Evolutionary conservation across 2,113 vertebrate species (phyloP).

Genomic region (Hipposideros armiger): DNA sequence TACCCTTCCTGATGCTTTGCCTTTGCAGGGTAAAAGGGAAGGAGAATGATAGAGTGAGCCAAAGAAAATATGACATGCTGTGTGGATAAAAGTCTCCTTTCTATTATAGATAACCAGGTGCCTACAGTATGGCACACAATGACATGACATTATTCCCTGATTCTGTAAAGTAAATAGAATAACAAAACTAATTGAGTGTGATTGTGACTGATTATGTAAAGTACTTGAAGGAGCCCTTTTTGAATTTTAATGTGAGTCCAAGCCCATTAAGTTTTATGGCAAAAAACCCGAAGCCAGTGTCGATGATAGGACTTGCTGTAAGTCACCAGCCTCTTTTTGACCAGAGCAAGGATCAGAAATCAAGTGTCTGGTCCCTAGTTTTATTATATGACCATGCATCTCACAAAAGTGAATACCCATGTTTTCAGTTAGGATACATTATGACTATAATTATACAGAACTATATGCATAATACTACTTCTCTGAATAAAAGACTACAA

Average conservation of each 20-base stretch:
- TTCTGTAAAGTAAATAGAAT: constrained; percentile 9
- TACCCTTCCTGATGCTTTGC: neutral
- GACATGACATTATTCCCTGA: neutral
- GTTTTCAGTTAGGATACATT: neutral
- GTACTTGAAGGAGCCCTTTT: neutral
- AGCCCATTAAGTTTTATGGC: neutral
- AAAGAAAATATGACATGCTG: neutral
- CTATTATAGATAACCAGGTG: neutral
- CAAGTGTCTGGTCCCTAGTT: neutral
- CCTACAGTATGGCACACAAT: no score
- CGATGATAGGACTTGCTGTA: neutral
- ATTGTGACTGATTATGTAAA: neutral
- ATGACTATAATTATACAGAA: neutral
- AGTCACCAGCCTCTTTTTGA: neutral
- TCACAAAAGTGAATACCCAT: neutral
- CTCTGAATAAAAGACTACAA: neutral
- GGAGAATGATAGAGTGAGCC: neutral
- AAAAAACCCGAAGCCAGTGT: neutral
- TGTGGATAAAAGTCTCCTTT: neutral
- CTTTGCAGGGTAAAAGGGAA: neutral
- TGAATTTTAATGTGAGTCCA: neutral
- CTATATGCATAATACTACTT: neutral
- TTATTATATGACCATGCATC: neutral
- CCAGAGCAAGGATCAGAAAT: neutral
- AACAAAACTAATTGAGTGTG: neutral